Evolutionary conservation across 2,113 vertebrate species (phyloP).

Genomic region (Thalassarche chlororhynchos): DNA sequence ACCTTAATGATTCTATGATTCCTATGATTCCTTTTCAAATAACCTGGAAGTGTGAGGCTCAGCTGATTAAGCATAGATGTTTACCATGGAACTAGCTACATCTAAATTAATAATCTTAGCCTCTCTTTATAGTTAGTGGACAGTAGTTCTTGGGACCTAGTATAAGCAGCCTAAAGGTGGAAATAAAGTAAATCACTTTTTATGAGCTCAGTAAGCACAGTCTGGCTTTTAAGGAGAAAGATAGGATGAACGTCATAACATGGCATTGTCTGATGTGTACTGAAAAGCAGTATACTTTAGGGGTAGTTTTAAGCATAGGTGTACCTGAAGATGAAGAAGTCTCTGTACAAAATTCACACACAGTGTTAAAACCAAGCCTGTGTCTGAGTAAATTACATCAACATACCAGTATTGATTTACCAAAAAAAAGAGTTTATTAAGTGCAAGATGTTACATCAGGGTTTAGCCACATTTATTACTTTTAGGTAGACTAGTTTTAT

Average conservation of each 20-base stretch:
- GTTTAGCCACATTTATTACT: slow-evolving; percentile 75
- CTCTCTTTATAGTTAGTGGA: not conserved
- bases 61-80: not conserved
- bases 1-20: too few species aligned
- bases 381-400: not conserved
- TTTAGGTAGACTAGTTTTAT: slow-evolving; percentile 66
- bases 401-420: not conserved
- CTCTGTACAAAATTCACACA: not conserved
- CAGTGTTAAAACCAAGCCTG: not conserved
- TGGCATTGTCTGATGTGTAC: not conserved
- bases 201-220: not conserved
- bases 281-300: not conserved
- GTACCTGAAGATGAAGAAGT: not conserved
- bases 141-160: not conserved
- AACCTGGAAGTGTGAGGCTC: not conserved
- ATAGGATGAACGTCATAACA: not conserved
- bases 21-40: not conserved
- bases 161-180: not conserved
- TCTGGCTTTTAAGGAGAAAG: not conserved
- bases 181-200: not conserved
- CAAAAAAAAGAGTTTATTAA: slow-evolving; percentile 66
- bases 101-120: not conserved
- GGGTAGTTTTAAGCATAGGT: not conserved
- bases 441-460: slow-evolving; percentile 64
- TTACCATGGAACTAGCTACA: not conserved